phyloP scores from a whole-genome alignment of 2,888 invertebrate genomes.

The Halictus ligatus region DNA sequence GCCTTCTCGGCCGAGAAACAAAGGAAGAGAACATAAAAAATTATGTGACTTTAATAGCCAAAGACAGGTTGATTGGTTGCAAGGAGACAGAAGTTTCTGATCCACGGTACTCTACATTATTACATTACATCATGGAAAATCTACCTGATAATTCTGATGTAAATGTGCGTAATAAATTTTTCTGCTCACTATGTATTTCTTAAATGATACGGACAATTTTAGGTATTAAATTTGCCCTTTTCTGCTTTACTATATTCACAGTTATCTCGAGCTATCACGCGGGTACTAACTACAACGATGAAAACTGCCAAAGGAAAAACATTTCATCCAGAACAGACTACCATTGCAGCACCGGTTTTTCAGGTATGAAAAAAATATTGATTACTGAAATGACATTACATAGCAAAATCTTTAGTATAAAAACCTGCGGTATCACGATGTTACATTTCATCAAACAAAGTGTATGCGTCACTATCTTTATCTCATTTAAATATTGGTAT shows the following conservation, averaged over 20 bases:
- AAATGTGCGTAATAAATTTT: slow-evolving; percentile 62
- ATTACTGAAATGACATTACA: background rate
- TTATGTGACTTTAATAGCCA: slow-evolving; percentile 69
- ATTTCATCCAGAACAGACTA: slow-evolving; percentile 74
- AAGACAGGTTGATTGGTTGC: slow-evolving; percentile 72
- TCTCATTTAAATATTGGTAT: background rate
- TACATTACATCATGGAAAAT: slow-evolving; percentile 71
- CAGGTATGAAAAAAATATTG: slow-evolving; percentile 64
- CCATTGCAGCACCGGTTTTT: slow-evolving; percentile 76
- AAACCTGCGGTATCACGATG: background rate
- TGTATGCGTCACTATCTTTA: background rate
- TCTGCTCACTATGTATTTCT: background rate
- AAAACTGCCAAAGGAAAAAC: slow-evolving; percentile 63
- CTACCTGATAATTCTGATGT: slow-evolving; percentile 72
- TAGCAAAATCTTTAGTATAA: background rate
- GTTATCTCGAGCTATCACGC: slow-evolving; percentile 74
- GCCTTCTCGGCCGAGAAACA: slow-evolving; percentile 70
- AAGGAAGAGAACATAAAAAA: slow-evolving; percentile 71
- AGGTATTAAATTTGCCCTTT: background rate
- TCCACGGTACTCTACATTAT: slow-evolving; percentile 73
- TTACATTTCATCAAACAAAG: background rate
- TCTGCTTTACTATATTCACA: slow-evolving; percentile 33
- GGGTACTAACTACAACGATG: slow-evolving; percentile 61
- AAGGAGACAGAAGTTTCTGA: slow-evolving; percentile 69
- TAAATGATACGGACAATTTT: background rate